Base-by-base conservation (phyloP, 1,140 invertebrate species). In the Pogonognathellus flavescens region DNA sequence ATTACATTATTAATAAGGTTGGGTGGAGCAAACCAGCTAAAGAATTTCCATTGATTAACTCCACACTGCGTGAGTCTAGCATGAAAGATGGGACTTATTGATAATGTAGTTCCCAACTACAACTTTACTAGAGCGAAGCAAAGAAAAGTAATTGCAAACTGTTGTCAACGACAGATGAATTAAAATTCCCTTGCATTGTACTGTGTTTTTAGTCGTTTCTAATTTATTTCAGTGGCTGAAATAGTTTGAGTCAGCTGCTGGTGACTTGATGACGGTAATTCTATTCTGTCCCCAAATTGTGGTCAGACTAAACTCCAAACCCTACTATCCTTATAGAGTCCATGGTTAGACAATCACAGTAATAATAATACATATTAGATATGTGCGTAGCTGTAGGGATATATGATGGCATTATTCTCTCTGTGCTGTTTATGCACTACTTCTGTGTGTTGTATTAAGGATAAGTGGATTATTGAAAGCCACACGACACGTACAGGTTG, bases 141-240 rank as follows among this genome's bases (percentile, higher is more conserved):
- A 31, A 76, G 41, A 31, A 76, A 76, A 76, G 14, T 76, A 76
- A 76, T 76, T 76, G 41, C 31, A 76, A 49, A 9, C 70, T 76
- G 25, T 76, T 76, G 70, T 76, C 70, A 76, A 76, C 16, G 41
- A 16, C 70, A 76, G 70, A 76, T 66, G 22, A 20, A 25, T 31
- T 8, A 31, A 66, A 66, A 25, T 31, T 66, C 20, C 20, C 25
- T 25, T 22, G 25, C 62, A 14, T 66, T 25, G 62, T 25, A 10
- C 22, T 66, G 5, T 41, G 53, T 14, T 14, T 14, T 14, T 31
- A 18, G 25, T 76, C 70, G 70, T 11, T 41, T 41, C 31, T 41
- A 41, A 41, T 41, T 41, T 41, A 41, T 76, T 76, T 76, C 70
- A 76, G 70, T 76, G 70, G 70, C 16, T 31, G 13, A 50, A 16